These are phyloP conservation scores for Melanotaenia maccullochi DNA, from an alignment of 2,797 vertebrate genomes.

Conservation along the genomic window DNA sequence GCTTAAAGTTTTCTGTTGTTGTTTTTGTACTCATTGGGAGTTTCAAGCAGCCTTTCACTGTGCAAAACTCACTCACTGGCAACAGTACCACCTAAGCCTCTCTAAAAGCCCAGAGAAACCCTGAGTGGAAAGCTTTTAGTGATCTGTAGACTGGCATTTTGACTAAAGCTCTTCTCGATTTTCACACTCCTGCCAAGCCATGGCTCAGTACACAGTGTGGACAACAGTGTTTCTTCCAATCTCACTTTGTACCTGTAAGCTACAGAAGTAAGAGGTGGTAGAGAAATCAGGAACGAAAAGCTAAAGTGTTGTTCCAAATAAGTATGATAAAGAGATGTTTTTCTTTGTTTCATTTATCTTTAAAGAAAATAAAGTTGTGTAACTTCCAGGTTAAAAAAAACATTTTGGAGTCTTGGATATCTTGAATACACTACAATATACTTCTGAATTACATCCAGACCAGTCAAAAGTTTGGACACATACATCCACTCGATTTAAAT, in stretches of 20 bases:
- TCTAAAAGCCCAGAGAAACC: constrained; percentile 75
- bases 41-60: constrained; percentile 34
- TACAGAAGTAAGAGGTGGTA: constrained; percentile 32
- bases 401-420: background rate
- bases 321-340: background rate
- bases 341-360: background rate
- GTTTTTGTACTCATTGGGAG: constrained; percentile 38
- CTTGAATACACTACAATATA: background rate
- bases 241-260: constrained; percentile 43
- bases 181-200: constrained; percentile 78
- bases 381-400: background rate
- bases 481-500: background rate
- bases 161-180: constrained; percentile 82
- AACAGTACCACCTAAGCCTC: constrained; percentile 71
- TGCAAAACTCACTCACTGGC: constrained; percentile 61
- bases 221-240: constrained; percentile 63
- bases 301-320: background rate
- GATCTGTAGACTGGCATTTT: constrained; percentile 84
- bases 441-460: background rate
- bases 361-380: background rate
- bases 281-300: constrained; percentile 25
- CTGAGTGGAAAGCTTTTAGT: constrained; percentile 83
- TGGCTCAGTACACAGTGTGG: constrained; percentile 68
- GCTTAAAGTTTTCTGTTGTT: constrained; percentile 28
- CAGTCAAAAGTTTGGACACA: background rate